phyloP scores from a whole-genome alignment of 1,140 invertebrate species.

The Drosophila mojavensis region DNA sequence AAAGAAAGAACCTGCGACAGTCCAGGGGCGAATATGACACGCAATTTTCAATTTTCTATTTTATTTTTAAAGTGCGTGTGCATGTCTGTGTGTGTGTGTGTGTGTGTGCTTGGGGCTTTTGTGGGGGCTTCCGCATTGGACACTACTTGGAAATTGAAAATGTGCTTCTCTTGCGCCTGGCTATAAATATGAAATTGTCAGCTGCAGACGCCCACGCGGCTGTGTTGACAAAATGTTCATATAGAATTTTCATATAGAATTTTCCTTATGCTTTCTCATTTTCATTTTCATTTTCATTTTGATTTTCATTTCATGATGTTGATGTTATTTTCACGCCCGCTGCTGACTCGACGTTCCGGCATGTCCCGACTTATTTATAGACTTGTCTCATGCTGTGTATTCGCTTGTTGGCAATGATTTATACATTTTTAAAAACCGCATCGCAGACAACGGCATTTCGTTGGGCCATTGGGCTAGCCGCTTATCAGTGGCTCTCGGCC shows the following conservation, averaged over 20 bases:
- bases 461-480: slow-evolving; percentile 5
- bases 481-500: slow-evolving; percentile 39
- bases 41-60: slow-evolving; percentile 51
- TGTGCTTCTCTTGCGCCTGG: slow-evolving; percentile 7
- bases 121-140: slow-evolving; percentile 38
- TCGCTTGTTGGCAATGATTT: slow-evolving; percentile 83
- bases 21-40: slow-evolving; percentile 45
- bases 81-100: background rate
- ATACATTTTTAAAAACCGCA: slow-evolving; percentile 81
- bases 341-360: slow-evolving; percentile 17
- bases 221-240: slow-evolving; percentile 54
- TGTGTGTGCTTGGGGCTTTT: background rate
- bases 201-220: slow-evolving; percentile 77
- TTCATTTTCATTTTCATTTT: slow-evolving; percentile 33
- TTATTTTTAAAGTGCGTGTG: slow-evolving; percentile 35
- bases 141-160: slow-evolving; percentile 27
- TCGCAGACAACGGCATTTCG: slow-evolving; percentile 19
- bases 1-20: slow-evolving; percentile 34
- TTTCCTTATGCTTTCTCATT: slow-evolving; percentile 40
- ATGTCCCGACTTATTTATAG: slow-evolving; percentile 69
- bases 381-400: slow-evolving; percentile 83
- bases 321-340: slow-evolving; percentile 56
- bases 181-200: slow-evolving; percentile 79
- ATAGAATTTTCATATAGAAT: slow-evolving; percentile 38
- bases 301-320: slow-evolving; percentile 50